Base-by-base conservation (phyloP, 2,888 invertebrate genomes). In the Helobdella robusta region DNA sequence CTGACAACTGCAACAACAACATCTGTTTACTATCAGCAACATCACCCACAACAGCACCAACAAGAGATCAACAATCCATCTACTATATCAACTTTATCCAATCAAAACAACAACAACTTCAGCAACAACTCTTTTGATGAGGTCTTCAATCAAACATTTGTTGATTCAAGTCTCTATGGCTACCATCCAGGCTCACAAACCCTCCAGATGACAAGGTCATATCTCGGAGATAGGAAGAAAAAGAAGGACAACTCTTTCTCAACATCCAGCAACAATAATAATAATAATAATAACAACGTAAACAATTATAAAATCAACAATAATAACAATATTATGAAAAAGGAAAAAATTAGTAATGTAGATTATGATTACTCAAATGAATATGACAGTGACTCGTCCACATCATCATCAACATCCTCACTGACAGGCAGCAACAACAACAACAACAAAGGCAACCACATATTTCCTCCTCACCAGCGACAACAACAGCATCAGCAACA, bases 141-240 rank as follows among this genome's bases (percentile, higher is more conserved):
- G 11, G 50, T 62, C 32, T 62, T 62, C 50, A 62, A 62, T 23
- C 48, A 62, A 28, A 62, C 62, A 0, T 62, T 62, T 30, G 62
- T 62, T 15, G 62, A 62, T 28, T 62, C 62, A 2, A 62, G 62
- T 50, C 62, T 62, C 20, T 62, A 62, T 30, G 62, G 62, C 28
- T 62, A 50, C 50, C 62, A 62, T 23, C 62, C 62, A n/a, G 62
- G 62, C 18, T 62, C 62, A 8, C 62, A 62, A 30, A 62, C 62
- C 62, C 34, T 62, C n/a, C 48, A 62, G 25, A 62, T 62, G 62
- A 50, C 62, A 34, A 62, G 46, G 62, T 62, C 62, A 8, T 62
- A 62, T 35, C 50, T 62, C 34, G 62, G 48, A 8, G 46, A 62
- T 30, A 56, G 56, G 32, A 56, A 56, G 56, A 56, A 56, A 18